Evolutionary conservation across 1,140 invertebrate species (phyloP).

Genomic region (Drosophila bocki): DNA sequence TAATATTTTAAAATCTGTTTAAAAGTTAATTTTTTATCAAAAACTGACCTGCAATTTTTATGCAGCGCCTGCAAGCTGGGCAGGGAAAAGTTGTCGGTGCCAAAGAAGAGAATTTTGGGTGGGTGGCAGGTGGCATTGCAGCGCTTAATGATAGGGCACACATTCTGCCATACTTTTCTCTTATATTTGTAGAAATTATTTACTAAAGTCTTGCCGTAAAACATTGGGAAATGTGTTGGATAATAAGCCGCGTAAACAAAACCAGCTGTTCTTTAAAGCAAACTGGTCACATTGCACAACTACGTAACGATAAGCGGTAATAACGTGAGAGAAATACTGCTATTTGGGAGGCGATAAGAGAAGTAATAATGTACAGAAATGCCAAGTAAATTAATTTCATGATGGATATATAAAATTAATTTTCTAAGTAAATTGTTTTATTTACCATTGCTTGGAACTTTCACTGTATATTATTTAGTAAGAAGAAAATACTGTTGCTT

Average conservation of each 20-base stretch:
- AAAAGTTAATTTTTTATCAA: background rate
- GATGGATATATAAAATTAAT: background rate
- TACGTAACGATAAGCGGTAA: background rate
- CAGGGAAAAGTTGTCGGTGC: constrained; percentile 89
- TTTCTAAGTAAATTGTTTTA: background rate
- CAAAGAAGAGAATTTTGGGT: constrained; percentile 88
- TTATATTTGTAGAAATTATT: constrained; percentile 62
- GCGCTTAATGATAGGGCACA: background rate
- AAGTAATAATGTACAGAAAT: background rate
- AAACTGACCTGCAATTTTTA: constrained; percentile 82
- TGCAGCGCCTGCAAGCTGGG: constrained; percentile 87
- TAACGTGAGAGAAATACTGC: constrained; percentile 11
- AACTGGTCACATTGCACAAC: background rate
- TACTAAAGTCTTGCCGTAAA: constrained; percentile 47
- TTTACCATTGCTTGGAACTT: background rate
- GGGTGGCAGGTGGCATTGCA: constrained; percentile 5
- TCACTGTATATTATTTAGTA: background rate
- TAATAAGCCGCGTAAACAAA: constrained; percentile 50
- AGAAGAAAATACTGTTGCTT: background rate
- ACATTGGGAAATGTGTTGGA: constrained; percentile 54
- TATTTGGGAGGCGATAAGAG: background rate
- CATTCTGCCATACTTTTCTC: constrained; percentile 50
- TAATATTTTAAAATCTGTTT: background rate
- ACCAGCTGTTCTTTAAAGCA: constrained; percentile 23
- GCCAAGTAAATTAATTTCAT: background rate